Evolutionary conservation across 2,888 invertebrate genomes (phyloP).

Genomic region (Plusia festucae): DNA sequence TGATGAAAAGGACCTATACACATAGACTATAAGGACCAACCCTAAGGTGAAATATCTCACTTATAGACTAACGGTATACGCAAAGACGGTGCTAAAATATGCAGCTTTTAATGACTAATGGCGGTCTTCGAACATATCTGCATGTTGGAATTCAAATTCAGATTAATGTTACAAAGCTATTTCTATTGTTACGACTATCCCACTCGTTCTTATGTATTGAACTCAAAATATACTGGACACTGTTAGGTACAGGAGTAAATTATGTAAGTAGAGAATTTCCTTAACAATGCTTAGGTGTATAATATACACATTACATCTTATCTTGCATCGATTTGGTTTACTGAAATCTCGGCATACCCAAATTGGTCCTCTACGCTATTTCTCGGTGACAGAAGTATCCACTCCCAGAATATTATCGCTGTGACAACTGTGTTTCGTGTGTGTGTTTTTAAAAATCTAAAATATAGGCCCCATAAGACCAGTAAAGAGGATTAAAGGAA

Average conservation of each 20-base stretch:
- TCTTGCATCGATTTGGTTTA: too few species aligned
- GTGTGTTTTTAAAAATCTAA: background rate
- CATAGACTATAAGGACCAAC: constrained; percentile 15
- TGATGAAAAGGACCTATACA: background rate
- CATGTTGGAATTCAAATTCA: constrained; percentile 33
- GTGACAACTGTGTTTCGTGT: too few species aligned
- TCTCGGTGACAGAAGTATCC: background rate
- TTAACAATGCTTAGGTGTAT: too few species aligned
- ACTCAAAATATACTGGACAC: background rate
- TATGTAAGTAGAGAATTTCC: too few species aligned
- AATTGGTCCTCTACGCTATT: too few species aligned
- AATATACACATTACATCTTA: too few species aligned
- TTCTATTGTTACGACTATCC: constrained; percentile 8
- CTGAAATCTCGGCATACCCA: too few species aligned
- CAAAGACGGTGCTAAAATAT: constrained; percentile 48
- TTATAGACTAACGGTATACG: constrained; percentile 35
- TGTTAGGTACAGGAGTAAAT: too few species aligned
- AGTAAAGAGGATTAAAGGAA: background rate
- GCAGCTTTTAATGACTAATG: constrained; percentile 37
- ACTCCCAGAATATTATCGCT: background rate
- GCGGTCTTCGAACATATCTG: constrained; percentile 15
- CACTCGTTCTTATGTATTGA: background rate
- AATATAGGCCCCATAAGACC: background rate
- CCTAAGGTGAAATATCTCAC: constrained; percentile 37
- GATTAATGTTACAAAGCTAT: constrained; percentile 15